Evolutionary conservation across 2,888 invertebrate species (phyloP).

Genomic region (Cremastinae sp.): DNA sequence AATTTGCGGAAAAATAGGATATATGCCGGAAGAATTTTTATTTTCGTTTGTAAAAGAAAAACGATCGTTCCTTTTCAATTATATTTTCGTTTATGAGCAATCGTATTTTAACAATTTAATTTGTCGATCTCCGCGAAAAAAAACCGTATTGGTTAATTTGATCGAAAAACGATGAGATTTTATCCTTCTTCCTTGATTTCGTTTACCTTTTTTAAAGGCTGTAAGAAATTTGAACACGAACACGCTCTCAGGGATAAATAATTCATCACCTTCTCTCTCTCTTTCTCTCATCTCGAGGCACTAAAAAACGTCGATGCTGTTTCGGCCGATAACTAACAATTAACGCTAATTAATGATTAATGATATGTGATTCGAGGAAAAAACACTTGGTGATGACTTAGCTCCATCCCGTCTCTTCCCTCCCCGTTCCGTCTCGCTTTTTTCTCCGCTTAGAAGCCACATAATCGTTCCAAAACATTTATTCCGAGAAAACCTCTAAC

Average conservation of each 20-base stretch:
- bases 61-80: too few relatives aligned
- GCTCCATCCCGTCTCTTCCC: neutral
- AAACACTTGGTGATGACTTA: conserved; percentile 39
- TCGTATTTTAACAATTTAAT: too few relatives aligned
- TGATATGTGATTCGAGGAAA: conserved; percentile 59
- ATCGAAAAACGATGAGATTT: neutral
- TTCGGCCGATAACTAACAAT: conserved; percentile 54
- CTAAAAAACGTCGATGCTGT: conserved; percentile 56
- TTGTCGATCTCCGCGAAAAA: neutral
- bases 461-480: too few relatives aligned
- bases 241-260: conserved; percentile 19
- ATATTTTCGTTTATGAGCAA: too few relatives aligned
- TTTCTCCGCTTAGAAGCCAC: conserved; percentile 31
- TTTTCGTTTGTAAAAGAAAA: too few relatives aligned
- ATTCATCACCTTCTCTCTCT: neutral
- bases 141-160: neutral
- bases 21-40: neutral
- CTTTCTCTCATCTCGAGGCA: conserved; percentile 52
- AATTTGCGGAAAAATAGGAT: neutral
- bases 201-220: neutral
- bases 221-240: conserved; percentile 26
- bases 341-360: conserved; percentile 58
- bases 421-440: conserved; percentile 1
- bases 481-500: too few relatives aligned
- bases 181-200: neutral